Base-by-base conservation (phyloP, 1,140 invertebrate species). In the Mesaphorura yosii region DNA sequence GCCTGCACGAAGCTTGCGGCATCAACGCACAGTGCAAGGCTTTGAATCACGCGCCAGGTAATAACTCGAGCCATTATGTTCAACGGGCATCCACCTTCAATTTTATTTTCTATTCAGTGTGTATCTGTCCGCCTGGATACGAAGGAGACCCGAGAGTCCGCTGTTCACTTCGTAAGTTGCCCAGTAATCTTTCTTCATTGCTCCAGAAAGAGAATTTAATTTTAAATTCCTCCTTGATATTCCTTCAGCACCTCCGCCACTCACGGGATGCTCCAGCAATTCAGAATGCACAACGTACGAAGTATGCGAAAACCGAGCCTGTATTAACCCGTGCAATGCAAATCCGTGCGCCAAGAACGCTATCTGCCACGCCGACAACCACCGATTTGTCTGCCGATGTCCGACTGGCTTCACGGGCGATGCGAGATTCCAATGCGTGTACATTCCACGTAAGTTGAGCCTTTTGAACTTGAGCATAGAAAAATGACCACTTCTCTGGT, bases 21-120 rank as follows among this genome's bases (percentile, higher is more conserved):
- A 70, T 51, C 7, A 59, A 59, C 64, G 87, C 89, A 4, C 76
- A 86, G 56, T 93, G 89, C 61, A 79, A 75, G 64, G 78, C 85
- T 2, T 66, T 75, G 6, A 77, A 80, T 57, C 87, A 92, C 65
- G 3, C 67, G 89, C 49, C 88, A 87, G 5, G 76, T 89, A 68
- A 76, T 86, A 59, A 90, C 86, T n/a, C 86, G n/a, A n/a, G n/a
- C 76, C 77, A 52, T 81, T n/a, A n/a, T n/a, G n/a, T n/a, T n/a
- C n/a, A n/a, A n/a, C n/a, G n/a, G n/a, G n/a, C n/a, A n/a, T n/a
- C n/a, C n/a, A n/a, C n/a, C n/a, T n/a, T n/a, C n/a, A n/a, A n/a
- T n/a, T n/a, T n/a, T n/a, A n/a, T n/a, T n/a, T n/a, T n/a, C n/a
- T n/a, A n/a, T 91, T 10, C 31, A 78, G 78, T 85, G 45, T 92